Evolutionary conservation across 2,113 vertebrate genomes (phyloP).

Genomic region (Eubucco bourcierii): DNA sequence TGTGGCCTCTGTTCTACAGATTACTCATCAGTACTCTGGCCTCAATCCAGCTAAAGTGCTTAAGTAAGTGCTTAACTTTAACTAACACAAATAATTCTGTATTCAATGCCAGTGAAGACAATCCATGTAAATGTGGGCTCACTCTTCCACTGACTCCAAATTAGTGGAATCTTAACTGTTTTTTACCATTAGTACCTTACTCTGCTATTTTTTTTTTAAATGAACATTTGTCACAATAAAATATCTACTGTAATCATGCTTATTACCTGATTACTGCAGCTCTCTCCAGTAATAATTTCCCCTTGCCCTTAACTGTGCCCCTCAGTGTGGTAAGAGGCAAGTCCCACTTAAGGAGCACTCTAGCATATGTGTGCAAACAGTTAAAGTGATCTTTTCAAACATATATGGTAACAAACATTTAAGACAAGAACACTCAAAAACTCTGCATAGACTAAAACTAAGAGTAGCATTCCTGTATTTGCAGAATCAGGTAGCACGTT

Average conservation of each 20-base stretch:
- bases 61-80: slow-evolving; percentile 46
- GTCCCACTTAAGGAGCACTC: background rate
- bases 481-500: background rate
- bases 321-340: background rate
- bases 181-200: background rate
- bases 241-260: background rate
- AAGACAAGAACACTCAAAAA: background rate
- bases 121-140: background rate
- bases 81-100: slow-evolving; percentile 41
- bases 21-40: slow-evolving; percentile 48
- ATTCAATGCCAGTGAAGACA: background rate
- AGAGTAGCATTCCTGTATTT: background rate
- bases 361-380: background rate
- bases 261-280: background rate
- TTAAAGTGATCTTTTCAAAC: background rate
- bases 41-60: slow-evolving; percentile 40
- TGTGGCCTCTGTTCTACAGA: background rate
- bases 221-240: background rate
- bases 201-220: background rate
- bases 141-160: background rate
- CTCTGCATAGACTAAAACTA: background rate
- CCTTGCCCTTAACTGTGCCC: background rate
- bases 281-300: background rate
- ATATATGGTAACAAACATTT: background rate
- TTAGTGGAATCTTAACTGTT: background rate